These are phyloP conservation scores for Pterocles orientalis DNA, from an alignment of 2,113 vertebrate genomes.

Conservation along the genomic window DNA sequence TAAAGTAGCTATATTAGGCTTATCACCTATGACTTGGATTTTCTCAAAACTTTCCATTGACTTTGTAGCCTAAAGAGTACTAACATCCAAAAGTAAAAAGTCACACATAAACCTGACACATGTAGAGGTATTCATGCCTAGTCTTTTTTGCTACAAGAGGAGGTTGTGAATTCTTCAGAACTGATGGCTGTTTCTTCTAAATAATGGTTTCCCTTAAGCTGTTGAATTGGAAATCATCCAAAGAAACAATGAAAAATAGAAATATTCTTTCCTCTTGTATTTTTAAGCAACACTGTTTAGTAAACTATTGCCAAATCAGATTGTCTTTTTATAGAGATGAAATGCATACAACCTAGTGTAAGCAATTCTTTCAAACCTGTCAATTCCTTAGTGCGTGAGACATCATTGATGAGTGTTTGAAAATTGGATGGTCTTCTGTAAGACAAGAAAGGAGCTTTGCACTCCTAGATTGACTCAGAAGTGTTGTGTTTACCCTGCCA, in stretches of 20 bases:
- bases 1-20: background rate
- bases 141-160: background rate
- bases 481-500: background rate
- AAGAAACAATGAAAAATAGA: background rate
- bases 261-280: background rate
- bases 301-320: background rate
- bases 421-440: background rate
- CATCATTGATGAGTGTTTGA: background rate
- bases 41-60: background rate
- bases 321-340: background rate
- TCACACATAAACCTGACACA: background rate
- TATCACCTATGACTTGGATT: background rate
- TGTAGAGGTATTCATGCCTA: background rate
- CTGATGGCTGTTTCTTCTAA: background rate
- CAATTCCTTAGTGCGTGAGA: background rate
- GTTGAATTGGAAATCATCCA: background rate
- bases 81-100: background rate
- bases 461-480: background rate
- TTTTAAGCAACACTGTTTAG: background rate
- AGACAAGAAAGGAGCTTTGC: background rate
- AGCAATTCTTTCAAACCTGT: background rate
- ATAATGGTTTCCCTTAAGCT: background rate
- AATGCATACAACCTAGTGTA: background rate
- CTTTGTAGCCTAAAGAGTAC: background rate
- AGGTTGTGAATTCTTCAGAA: background rate